Evolutionary conservation across 2,113 vertebrate genomes (phyloP), one percentile per base, ranked within the genome.

Genomic region (Prietella phreatophila): DNA sequence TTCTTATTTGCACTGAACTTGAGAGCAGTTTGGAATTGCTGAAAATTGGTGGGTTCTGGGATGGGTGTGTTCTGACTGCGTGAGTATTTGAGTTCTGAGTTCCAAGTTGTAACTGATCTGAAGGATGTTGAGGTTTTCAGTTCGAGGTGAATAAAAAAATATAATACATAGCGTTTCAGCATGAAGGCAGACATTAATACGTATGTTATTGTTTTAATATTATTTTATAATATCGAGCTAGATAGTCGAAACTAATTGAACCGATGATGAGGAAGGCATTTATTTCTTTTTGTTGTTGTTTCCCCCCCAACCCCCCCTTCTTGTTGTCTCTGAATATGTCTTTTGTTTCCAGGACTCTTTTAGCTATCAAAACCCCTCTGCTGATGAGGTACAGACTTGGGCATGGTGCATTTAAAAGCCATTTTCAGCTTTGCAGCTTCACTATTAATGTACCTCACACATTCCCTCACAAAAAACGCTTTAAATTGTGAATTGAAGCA

Each of bases 341-440:
- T 94, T 90, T 91, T 94, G 90, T 92, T 93, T 94, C 30, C 93
- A 96, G 95, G 93, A 93, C 82, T 95, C 92, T 93, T 93, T 95
- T 95, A 95, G 94, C 94, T 91, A 92, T 95, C 94, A 93, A 85
- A 95, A 83, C 90, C 33, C 89, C 53, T 94, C 95, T 87, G 90
- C 93, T 90, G 92, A 95, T 89, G 93, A 96, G 95, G 95, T 96
- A 96, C 93, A 94, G 87, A 87, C 60, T 84, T 87, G 91, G 91
- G 92, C 94, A 93, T 94, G 90, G 90, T 92, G 84, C 92, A 92
- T 92, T 86, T 89, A 89, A 88, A 87, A 90, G 88, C 85, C 42
- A 80, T 84, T 89, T 81, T 82, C 80, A 75, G 91, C 92, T 93
- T 93, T 91, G 91, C 75, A 89, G 90, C 92, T 91, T 89, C 83